Evolutionary conservation across 1,140 invertebrate genomes (phyloP).

Genomic region (Bombus affinis): DNA sequence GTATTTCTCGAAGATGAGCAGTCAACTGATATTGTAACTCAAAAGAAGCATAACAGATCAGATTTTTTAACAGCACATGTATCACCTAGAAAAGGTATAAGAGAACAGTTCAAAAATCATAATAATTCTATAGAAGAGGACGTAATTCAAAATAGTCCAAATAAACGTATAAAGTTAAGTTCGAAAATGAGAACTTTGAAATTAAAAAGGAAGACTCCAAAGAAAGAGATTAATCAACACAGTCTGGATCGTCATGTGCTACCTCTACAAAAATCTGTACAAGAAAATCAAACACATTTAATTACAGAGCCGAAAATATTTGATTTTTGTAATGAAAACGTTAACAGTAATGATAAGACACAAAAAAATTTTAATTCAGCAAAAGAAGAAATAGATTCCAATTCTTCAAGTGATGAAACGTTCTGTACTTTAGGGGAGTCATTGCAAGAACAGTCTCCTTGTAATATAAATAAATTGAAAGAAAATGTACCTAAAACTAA

Average conservation of each 20-base stretch:
- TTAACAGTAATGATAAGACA: background rate
- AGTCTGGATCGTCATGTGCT: background rate
- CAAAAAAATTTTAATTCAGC: background rate
- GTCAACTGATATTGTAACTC: constrained; percentile 15
- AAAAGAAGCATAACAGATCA: background rate
- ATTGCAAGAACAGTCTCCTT: constrained; percentile 27
- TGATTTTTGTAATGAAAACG: background rate
- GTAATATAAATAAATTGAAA: background rate
- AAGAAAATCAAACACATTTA: background rate
- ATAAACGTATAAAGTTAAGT: constrained; percentile 11
- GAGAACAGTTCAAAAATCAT: background rate
- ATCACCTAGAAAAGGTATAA: background rate
- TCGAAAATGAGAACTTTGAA: constrained; percentile 17
- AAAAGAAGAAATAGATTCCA: background rate
- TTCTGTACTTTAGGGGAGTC: constrained; percentile 60
- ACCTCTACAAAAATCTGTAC: background rate
- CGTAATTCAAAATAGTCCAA: constrained; percentile 53
- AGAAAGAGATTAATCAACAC: background rate
- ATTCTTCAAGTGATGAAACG: constrained; percentile 61
- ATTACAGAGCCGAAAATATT: background rate
- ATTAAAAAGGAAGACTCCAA: constrained; percentile 26
- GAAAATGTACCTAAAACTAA: constrained; percentile 40
- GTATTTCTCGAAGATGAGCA: constrained; percentile 47
- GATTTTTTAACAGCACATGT: background rate
- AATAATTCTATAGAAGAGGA: constrained; percentile 41